Evolutionary conservation across 2,888 invertebrate genomes (phyloP).

Genomic region (Meghimatium bilineatum): DNA sequence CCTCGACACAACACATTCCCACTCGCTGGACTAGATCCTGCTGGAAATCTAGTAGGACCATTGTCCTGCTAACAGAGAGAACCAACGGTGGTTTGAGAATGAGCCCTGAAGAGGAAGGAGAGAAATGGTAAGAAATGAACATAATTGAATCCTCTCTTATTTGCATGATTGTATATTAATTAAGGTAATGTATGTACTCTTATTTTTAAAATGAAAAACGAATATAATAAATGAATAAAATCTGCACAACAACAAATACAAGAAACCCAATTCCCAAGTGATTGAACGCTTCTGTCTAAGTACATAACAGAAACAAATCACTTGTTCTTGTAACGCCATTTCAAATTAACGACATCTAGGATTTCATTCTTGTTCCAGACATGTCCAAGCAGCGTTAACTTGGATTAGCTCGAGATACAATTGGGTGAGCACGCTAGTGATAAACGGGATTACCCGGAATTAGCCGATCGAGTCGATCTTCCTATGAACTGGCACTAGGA

Average conservation of each 20-base stretch:
- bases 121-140: too few relatives aligned
- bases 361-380: slow-evolving; percentile 35
- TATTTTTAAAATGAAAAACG: too few relatives aligned
- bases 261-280: not conserved
- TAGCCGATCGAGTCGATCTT: slow-evolving; percentile 17
- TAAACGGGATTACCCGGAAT: slow-evolving; percentile 31
- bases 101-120: too few relatives aligned
- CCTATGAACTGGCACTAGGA: not conserved
- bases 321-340: slow-evolving; percentile 13
- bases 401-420: slow-evolving; percentile 11
- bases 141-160: too few relatives aligned
- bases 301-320: slow-evolving; percentile 30
- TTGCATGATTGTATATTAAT: too few relatives aligned
- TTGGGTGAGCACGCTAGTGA: slow-evolving; percentile 9
- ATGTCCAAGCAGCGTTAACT: slow-evolving; percentile 22
- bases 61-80: too few relatives aligned
- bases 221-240: too few relatives aligned
- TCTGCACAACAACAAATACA: not conserved
- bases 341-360: slow-evolving; percentile 23
- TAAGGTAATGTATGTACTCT: too few relatives aligned
- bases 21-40: too few relatives aligned
- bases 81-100: too few relatives aligned
- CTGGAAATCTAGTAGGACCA: too few relatives aligned
- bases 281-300: not conserved
- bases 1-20: too few relatives aligned